A percentile compares a stretch with the other conserved stretches of the same genome.
Conservation (phyloP, 2,888 invertebrate species). For the Ochropacha duplaris region DNA sequence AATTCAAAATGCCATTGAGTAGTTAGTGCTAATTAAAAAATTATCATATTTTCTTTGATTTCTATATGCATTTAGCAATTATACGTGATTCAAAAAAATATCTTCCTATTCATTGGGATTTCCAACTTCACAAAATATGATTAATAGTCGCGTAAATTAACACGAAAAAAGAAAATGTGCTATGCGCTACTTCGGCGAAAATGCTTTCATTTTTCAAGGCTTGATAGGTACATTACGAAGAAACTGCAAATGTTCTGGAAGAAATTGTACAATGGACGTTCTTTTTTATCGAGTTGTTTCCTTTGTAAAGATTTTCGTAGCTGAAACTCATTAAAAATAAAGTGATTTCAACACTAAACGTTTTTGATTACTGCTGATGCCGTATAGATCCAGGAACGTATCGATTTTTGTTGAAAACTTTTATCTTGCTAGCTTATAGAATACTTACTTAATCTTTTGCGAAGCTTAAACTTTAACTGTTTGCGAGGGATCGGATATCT, state of each 20-base stretch:
- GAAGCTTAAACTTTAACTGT: background rate
- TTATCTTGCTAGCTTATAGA: background rate
- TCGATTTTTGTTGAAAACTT: background rate
- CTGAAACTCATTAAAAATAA: conserved; percentile 9
- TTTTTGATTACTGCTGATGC: conserved; percentile 1
- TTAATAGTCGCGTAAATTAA: conserved; percentile 50
- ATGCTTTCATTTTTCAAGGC: conserved; percentile 56
- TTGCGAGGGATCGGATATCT: background rate
- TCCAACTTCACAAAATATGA: conserved; percentile 35
- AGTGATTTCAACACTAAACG: conserved; percentile 6
- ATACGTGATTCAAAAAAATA: conserved; percentile 24
- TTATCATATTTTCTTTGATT: background rate
- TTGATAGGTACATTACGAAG: conserved; percentile 61
- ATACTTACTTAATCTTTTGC: background rate
- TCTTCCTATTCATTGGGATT: conserved; percentile 27
- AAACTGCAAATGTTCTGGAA: conserved; percentile 63
- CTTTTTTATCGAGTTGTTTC: conserved; percentile 28
- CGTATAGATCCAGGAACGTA: background rate
- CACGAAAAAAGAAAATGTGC: conserved; percentile 34
- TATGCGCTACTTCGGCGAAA: conserved; percentile 37
- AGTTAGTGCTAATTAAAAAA: background rate
- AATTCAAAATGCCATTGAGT: background rate
- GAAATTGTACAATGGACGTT: conserved; percentile 43
- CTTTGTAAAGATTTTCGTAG: conserved; percentile 21
- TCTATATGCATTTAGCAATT: conserved; percentile 6